These are phyloP conservation scores for Epistrophe eligans DNA, from an alignment of 2,888 invertebrate species.

Conservation along the genomic window DNA sequence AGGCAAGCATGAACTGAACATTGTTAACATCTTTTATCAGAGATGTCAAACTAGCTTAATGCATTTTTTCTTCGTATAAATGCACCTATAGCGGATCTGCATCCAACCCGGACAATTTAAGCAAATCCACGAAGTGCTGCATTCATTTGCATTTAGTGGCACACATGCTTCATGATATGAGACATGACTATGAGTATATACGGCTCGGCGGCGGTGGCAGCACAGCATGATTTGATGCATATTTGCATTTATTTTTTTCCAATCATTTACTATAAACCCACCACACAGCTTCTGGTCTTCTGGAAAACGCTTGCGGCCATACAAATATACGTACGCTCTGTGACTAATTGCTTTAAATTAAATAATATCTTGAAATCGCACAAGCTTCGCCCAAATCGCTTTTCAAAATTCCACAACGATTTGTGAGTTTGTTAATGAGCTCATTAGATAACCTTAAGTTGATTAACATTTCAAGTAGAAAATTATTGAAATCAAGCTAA, in stretches of 20 bases:
- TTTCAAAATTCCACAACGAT: constrained; percentile 33
- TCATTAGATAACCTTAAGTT: constrained; percentile 61
- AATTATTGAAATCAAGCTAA: constrained; percentile 70
- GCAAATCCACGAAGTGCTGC: constrained; percentile 17
- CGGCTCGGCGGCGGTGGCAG: not conserved
- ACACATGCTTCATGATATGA: not conserved
- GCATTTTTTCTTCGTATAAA: not conserved
- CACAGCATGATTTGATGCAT: constrained; percentile 7
- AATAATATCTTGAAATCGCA: constrained; percentile 50
- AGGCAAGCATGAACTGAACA: not conserved
- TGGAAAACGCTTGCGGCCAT: constrained; percentile 57
- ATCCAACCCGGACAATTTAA: not conserved
- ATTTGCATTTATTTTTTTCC: constrained; percentile 38
- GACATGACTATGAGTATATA: not conserved
- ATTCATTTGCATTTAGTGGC: constrained; percentile 49
- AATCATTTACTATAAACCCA: constrained; percentile 4
- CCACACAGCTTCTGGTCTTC: constrained; percentile 18
- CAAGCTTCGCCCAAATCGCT: constrained; percentile 30
- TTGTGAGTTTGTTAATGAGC: constrained; percentile 52
- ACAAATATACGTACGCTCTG: constrained; percentile 49
- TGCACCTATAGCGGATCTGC: not conserved
- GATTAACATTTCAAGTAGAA: constrained; percentile 70
- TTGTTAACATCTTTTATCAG: constrained; percentile 23
- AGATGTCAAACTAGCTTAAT: constrained; percentile 14
- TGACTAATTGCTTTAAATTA: constrained; percentile 72